Evolutionary conservation across 1,140 invertebrate species (phyloP).

Genomic region (Schlechtendalia chinensis): DNA sequence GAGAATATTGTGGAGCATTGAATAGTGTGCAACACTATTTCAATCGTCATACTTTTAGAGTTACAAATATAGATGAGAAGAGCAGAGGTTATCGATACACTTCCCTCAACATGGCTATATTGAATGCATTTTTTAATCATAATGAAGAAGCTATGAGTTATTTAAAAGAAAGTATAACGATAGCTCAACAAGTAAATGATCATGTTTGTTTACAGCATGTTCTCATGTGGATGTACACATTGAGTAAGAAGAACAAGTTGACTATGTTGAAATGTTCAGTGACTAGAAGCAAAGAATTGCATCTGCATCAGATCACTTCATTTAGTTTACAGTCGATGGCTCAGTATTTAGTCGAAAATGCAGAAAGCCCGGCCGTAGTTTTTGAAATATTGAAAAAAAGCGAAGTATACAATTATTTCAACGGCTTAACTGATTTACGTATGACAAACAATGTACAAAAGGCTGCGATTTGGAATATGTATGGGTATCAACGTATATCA

Average conservation of each 20-base stretch:
- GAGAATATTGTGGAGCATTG: conserved; percentile 82
- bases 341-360: conserved; percentile 46
- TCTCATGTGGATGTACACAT: conserved; percentile 74
- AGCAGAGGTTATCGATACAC: conserved; percentile 80
- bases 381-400: conserved; percentile 67
- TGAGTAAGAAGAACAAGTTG: conserved; percentile 60
- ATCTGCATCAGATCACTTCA: conserved; percentile 64
- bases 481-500: conserved; percentile 64
- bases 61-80: conserved; percentile 63
- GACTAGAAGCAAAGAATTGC: conserved; percentile 57
- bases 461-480: conserved; percentile 80
- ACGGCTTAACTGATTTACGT: conserved; percentile 77
- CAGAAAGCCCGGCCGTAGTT: conserved; percentile 26
- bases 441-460: conserved; percentile 75
- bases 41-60: conserved; percentile 63
- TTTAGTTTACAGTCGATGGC: conserved; percentile 58
- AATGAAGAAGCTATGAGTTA: conserved; percentile 75
- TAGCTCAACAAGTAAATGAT: conserved; percentile 85
- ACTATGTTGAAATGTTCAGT: conserved; percentile 62
- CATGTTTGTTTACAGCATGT: conserved; percentile 81
- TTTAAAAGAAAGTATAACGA: conserved; percentile 78
- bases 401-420: conserved; percentile 80
- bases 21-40: conserved; percentile 83
- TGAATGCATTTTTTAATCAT: conserved; percentile 65
- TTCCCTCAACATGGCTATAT: conserved; percentile 80